A percentile compares a stretch with the other conserved stretches of the same genome.
phyloP scores from a whole-genome alignment of 1,140 invertebrate genomes.

The Orchesella cincta region DNA sequence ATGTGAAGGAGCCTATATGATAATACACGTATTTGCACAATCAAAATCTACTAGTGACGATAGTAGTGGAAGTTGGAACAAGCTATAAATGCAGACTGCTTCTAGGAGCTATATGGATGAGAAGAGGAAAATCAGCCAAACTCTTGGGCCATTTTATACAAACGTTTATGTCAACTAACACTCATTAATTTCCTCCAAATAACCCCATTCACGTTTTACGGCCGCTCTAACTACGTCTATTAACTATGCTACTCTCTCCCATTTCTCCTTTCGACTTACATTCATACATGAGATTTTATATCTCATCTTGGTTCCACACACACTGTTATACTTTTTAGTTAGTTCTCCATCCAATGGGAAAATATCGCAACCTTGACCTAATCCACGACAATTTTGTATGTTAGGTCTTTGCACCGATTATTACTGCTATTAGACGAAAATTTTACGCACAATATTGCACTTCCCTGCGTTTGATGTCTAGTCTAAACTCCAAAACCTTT shows the following conservation, averaged over 20 bases:
- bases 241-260: conserved; percentile 8
- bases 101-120: conserved; percentile 8
- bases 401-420: conserved; percentile 16
- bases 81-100: not conserved
- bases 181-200: conserved; percentile 51
- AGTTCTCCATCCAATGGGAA: conserved; percentile 1
- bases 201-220: conserved; percentile 48
- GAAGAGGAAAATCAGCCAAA: conserved; percentile 30
- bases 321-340: conserved; percentile 1
- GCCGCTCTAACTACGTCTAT: conserved; percentile 25
- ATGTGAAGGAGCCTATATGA: not conserved
- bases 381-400: conserved; percentile 17
- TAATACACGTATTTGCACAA: not conserved
- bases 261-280: not conserved
- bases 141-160: conserved; percentile 40
- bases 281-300: not conserved
- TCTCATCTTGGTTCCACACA: not conserved
- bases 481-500: too few species aligned
- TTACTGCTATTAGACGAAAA: conserved; percentile 15
- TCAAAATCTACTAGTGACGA: not conserved
- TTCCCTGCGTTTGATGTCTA: too few species aligned
- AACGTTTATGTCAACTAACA: conserved; percentile 51
- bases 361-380: conserved; percentile 26
- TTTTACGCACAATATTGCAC: conserved; percentile 16
- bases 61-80: not conserved